A percentile compares a stretch with the other conserved stretches of the same genome.
These are phyloP conservation scores for Polypedilum pembai DNA, from an alignment of 1,140 invertebrate species.

Conservation along the genomic window DNA sequence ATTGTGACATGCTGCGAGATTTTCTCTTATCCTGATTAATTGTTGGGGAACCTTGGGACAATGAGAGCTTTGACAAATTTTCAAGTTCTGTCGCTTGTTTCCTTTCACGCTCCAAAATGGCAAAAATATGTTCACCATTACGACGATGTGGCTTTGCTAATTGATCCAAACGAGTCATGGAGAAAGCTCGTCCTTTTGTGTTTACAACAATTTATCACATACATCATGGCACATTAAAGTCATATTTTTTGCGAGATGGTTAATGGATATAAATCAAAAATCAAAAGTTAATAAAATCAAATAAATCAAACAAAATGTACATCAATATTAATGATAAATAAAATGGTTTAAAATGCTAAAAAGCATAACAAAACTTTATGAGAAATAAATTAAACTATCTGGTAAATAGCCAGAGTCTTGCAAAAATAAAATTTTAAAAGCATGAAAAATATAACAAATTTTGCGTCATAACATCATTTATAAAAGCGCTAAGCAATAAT, in stretches of 20 bases:
- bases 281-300: background rate
- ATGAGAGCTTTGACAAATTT: background rate
- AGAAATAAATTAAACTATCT: background rate
- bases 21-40: conserved; percentile 44
- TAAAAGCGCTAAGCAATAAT: background rate
- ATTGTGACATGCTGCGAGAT: conserved; percentile 62
- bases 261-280: conserved; percentile 11
- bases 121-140: conserved; percentile 44
- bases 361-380: background rate
- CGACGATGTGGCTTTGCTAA: conserved; percentile 63
- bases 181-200: conserved; percentile 63
- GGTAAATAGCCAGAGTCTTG: background rate
- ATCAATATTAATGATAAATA: background rate
- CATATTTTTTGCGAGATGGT: background rate
- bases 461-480: too few species aligned
- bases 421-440: background rate
- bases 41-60: conserved; percentile 33
- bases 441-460: too few species aligned
- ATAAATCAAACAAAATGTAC: background rate
- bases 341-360: background rate
- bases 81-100: conserved; percentile 38
- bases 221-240: background rate
- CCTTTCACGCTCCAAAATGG: conserved; percentile 39
- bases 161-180: conserved; percentile 83
- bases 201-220: background rate